phyloP scores from a whole-genome alignment of 2,888 invertebrate genomes.

The Drosophila multiciliata region DNA sequence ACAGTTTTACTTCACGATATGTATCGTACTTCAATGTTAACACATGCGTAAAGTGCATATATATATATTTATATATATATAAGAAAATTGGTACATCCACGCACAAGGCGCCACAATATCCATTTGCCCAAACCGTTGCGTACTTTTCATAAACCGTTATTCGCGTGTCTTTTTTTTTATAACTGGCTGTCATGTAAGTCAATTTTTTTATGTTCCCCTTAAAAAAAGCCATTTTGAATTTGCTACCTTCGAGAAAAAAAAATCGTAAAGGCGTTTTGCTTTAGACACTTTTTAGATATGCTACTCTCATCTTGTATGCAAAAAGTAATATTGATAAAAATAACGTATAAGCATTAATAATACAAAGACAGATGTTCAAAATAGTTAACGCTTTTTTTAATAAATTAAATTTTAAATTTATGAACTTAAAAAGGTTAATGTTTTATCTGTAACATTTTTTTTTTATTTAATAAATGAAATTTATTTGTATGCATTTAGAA shows the following conservation, averaged over 20 bases:
- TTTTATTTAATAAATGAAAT: neutral
- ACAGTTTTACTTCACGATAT: constrained; percentile 27
- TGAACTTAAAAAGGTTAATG: neutral
- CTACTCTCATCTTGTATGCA: neutral
- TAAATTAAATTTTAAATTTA: neutral
- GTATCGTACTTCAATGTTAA: constrained; percentile 49
- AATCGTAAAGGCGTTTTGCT: neutral
- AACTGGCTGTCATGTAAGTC: constrained; percentile 2
- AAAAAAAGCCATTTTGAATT: neutral
- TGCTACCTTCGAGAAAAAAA: too few species aligned
- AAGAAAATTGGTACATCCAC: constrained; percentile 3
- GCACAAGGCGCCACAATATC: constrained; percentile 1
- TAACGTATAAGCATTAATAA: neutral
- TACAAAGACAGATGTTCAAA: neutral
- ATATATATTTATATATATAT: neutral
- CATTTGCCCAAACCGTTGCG: neutral
- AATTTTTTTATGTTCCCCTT: neutral
- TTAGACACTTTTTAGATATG: neutral
- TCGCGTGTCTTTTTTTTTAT: constrained; percentile 5
- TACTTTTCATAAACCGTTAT: neutral
- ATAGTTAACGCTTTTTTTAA: neutral
- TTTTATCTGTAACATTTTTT: too few species aligned
- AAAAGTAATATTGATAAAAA: neutral
- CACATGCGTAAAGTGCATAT: constrained; percentile 56
- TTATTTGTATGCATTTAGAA: neutral